Evolutionary conservation across 2,888 invertebrate genomes (phyloP), one percentile per base, ranked within the genome.

Genomic region (Apeira syringaria): DNA sequence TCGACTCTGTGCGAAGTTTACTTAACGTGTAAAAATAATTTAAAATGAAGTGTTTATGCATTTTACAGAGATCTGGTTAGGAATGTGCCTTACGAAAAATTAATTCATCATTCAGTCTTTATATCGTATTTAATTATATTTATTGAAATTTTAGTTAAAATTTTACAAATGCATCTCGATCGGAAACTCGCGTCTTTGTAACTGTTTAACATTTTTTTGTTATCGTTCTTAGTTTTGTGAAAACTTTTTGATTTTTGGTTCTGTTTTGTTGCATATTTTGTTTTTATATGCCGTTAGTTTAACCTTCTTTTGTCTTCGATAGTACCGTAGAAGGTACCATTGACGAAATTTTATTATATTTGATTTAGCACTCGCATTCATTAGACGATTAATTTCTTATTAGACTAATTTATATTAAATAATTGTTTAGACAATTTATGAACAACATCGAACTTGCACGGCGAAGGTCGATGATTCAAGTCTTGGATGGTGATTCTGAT

Each of bases 251-350:
- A 57, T 61, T 61, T 64, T 67, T 64, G 51, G 63, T 64, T 73
- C 70, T 77, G 70, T 76, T 76, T 76, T 76, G 82, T 83, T 85
- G 78, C 80, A 64, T 74, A 71, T 73, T 69, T 67, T 68, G 61
- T 68, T 66, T 61, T 61, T 55, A 59, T 54, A 57, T 46, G 43
- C 39, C 34, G 25, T 39, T 34, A 56, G 47, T 64, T 60, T 37
- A 55, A 56, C 44, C 35, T 47, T n/a, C n/a, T 48, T 54, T 52
- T 55, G 56, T 53, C 54, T 59, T 50, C 53, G 56, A 57, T 40
- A 54, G 54, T 59, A 51, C 59, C 64, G 53, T 49, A 41, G 36
- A 51, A 54, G 50, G 49, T 57, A 56, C 49, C 58, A 56, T 58
- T 51, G 45, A 47, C 41, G 33, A 36, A 33, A 37, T 44, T 18